These are phyloP conservation scores for Siderastrea siderea DNA, from an alignment of 92 coral and sea anemone genomes.

Conservation along the genomic window DNA sequence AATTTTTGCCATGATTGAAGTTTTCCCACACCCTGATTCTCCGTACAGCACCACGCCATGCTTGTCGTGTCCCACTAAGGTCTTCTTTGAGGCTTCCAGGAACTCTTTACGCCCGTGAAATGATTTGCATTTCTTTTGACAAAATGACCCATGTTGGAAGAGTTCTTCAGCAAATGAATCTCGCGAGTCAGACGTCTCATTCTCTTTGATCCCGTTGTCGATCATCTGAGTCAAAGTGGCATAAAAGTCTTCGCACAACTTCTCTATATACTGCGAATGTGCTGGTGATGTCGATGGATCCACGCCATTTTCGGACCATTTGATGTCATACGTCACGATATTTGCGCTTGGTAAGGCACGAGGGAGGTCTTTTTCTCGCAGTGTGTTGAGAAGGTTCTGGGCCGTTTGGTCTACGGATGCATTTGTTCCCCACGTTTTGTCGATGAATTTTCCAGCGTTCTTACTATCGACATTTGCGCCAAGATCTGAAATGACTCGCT, in stretches of 20 bases:
- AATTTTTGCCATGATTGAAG: constrained; percentile 95
- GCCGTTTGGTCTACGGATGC: constrained; percentile 83
- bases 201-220: constrained; percentile 79
- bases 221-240: constrained; percentile 81
- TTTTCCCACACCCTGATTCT: constrained; percentile 97
- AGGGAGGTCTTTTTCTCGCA: constrained; percentile 87
- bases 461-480: constrained; percentile 57
- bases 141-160: constrained; percentile 91
- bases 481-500: constrained; percentile 82
- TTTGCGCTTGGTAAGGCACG: constrained; percentile 67
- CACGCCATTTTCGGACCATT: constrained; percentile 91
- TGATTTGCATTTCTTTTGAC: constrained; percentile 88
- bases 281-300: constrained; percentile 74
- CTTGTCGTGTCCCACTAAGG: constrained; percentile 62
- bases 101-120: constrained; percentile 89
- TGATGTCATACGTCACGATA: constrained; percentile 74
- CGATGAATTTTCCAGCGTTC: constrained; percentile 91
- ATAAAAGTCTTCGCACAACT: constrained; percentile 83
- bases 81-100: constrained; percentile 65
- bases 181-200: constrained; percentile 75
- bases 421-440: constrained; percentile 87
- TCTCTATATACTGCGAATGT: constrained; percentile 90
- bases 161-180: constrained; percentile 88
- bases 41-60: constrained; percentile 85
- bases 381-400: constrained; percentile 64